Evolutionary conservation across 2,797 vertebrate species (phyloP).

Genomic region (Sylvilagus floridanus): DNA sequence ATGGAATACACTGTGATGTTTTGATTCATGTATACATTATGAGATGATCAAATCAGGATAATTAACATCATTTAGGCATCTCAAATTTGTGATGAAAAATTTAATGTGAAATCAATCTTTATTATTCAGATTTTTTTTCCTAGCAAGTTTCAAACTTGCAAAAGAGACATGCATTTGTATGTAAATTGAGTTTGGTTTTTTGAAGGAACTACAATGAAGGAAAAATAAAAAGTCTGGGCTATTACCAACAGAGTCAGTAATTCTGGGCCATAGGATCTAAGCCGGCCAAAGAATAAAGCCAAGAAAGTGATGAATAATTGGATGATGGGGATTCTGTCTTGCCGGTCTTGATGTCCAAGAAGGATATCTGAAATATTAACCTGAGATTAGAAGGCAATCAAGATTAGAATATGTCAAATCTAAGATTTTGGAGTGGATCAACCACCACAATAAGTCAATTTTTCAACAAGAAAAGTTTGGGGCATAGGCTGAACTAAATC

Average conservation of each 20-base stretch:
- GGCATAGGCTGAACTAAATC: neutral
- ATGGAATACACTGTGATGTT: too few relatives aligned
- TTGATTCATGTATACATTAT: too few relatives aligned
- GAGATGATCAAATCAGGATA: too few relatives aligned
- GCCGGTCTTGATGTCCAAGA: neutral
- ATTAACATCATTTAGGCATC: neutral
- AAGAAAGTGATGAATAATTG: neutral
- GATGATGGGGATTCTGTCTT: neutral
- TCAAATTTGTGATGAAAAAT: conserved; percentile 37
- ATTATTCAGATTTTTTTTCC: neutral
- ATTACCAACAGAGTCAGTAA: neutral
- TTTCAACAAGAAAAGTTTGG: conserved; percentile 34
- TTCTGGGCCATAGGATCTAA: neutral
- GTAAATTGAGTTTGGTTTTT: neutral
- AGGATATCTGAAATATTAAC: neutral
- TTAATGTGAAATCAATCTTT: conserved; percentile 28
- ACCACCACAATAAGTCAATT: neutral
- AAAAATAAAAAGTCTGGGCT: neutral
- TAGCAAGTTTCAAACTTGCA: neutral
- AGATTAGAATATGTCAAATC: neutral
- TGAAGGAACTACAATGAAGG: neutral
- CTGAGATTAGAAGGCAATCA: neutral
- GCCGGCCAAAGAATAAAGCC: neutral
- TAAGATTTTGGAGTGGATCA: neutral
- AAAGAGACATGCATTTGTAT: neutral